A percentile compares a stretch with the other conserved stretches of the same genome.
Evolutionary conservation across 2,797 vertebrate species (phyloP).

Genomic region (Antrozous pallidus): DNA sequence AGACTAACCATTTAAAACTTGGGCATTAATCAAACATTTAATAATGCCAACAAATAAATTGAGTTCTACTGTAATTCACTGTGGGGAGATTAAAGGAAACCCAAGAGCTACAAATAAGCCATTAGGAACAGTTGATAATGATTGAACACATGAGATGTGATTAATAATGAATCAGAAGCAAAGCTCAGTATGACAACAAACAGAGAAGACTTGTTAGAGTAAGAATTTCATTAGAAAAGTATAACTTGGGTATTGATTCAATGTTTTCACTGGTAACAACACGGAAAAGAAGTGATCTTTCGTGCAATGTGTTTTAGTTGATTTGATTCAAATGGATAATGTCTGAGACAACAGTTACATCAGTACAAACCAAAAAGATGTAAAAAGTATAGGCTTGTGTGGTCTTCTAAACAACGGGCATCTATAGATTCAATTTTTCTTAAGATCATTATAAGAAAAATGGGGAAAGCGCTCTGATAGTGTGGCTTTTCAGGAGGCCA

Average conservation of each 20-base stretch:
- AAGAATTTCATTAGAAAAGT: slow-evolving; percentile 68
- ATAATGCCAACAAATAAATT: slow-evolving; percentile 66
- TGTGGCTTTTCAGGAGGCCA: slow-evolving; percentile 5
- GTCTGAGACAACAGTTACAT: neutral
- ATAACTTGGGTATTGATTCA: slow-evolving; percentile 60
- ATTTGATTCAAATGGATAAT: slow-evolving; percentile 13
- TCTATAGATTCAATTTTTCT: slow-evolving; percentile 34
- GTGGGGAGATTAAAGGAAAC: slow-evolving; percentile 59
- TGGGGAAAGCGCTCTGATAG: neutral
- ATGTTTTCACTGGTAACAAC: slow-evolving; percentile 53
- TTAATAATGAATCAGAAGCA: slow-evolving; percentile 80
- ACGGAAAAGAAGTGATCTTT: slow-evolving; percentile 42
- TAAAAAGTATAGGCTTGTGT: neutral
- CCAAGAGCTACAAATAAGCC: slow-evolving; percentile 67
- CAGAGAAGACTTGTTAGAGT: slow-evolving; percentile 53
- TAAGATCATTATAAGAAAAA: slow-evolving; percentile 46
- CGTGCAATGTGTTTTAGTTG: slow-evolving; percentile 2
- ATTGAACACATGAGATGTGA: slow-evolving; percentile 74
- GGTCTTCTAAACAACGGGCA: neutral
- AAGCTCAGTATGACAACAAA: slow-evolving; percentile 70
- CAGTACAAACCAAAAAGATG: neutral
- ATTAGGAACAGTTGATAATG: slow-evolving; percentile 70
- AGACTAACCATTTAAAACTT: slow-evolving; percentile 66
- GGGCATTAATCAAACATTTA: slow-evolving; percentile 64
- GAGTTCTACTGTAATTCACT: slow-evolving; percentile 66